Evolutionary conservation across 2,888 invertebrate species (phyloP).

Genomic region (Amblyjoppa fuscipennis): DNA sequence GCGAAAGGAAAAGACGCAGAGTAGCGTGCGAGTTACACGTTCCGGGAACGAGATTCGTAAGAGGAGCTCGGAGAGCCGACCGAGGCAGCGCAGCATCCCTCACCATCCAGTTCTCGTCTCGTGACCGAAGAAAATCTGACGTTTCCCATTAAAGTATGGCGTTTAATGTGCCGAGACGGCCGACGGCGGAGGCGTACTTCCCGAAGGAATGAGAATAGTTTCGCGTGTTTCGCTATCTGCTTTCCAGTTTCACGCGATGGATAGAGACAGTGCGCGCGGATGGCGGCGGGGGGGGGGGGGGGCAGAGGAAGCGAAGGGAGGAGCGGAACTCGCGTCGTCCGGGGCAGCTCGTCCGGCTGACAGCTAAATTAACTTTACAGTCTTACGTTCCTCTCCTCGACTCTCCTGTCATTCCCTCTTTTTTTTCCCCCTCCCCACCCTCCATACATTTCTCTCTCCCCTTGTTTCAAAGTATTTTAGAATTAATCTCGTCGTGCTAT

Average conservation of each 20-base stretch:
- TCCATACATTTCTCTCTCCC: background rate
- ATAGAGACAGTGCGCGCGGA: background rate
- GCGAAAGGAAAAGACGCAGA: background rate
- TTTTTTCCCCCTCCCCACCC: constrained; percentile 27
- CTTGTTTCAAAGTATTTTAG: constrained; percentile 69
- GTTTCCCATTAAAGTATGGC: constrained; percentile 74
- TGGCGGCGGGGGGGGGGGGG: background rate
- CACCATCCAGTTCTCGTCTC: constrained; percentile 51
- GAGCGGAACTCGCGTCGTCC: constrained; percentile 61
- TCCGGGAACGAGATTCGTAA: constrained; percentile 28
- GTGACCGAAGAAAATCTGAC: constrained; percentile 72
- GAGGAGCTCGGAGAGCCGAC: background rate
- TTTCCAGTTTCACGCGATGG: constrained; percentile 40
- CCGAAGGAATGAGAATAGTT: constrained; percentile 74
- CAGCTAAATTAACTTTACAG: constrained; percentile 80
- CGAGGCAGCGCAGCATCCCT: constrained; percentile 38
- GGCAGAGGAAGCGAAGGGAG: constrained; percentile 11
- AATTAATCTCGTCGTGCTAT: constrained; percentile 67
- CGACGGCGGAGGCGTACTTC: constrained; percentile 48
- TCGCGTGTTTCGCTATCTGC: constrained; percentile 64
- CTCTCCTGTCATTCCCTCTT: constrained; percentile 50
- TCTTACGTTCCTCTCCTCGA: constrained; percentile 67
- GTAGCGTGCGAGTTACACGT: constrained; percentile 2
- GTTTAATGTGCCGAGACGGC: constrained; percentile 72
- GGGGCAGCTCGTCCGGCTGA: constrained; percentile 72